Base-by-base conservation (phyloP, 2,113 vertebrate genomes). In the Ophiodon elongatus region DNA sequence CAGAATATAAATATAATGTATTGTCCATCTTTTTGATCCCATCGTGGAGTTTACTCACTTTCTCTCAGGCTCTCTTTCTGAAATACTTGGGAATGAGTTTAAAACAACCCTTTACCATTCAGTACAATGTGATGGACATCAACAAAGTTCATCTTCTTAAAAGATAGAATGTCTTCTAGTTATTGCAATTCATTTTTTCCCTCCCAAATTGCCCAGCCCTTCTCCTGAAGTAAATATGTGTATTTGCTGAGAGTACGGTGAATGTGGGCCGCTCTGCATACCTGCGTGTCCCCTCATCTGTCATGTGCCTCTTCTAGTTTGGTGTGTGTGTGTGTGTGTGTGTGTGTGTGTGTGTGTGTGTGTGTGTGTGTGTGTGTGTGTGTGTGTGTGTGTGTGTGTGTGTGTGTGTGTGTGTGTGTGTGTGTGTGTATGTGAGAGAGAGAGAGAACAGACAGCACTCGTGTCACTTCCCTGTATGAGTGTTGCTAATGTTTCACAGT, bases 331-430 rank as follows among this genome's bases (percentile, higher is more conserved):
- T n/a, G n/a, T n/a, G n/a, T n/a, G n/a, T n/a, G n/a, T n/a, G n/a
- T n/a, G n/a, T n/a, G n/a, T n/a, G n/a, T n/a, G n/a, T n/a, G n/a
- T n/a, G n/a, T n/a, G n/a, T n/a, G n/a, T n/a, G n/a, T 1, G 27
- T 31, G 27, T 70, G 19, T 17, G 56, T 47, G 65, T 68, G 64
- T 35, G 19, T 21, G 17, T 33, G 19, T 37, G 67, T 73, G 1
- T 64, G 72, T 59, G 25, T 31, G 27, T 70, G 19, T 17, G 56
- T 47, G 65, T 68, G 65, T 68, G 64, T 35, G 19, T 21, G 17
- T 33, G 19, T 37, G 67, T 73, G 1, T 64, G 72, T 59, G 27
- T 31, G 27, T 71, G 21, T 19, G 57, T 47, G 65, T 69, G 64
- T n/a, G n/a, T n/a, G n/a, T n/a, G n/a, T n/a, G n/a, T n/a, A n/a